These are phyloP conservation scores for Xerus inauris DNA, from an alignment of 2,113 vertebrate genomes.

Conservation along the genomic window DNA sequence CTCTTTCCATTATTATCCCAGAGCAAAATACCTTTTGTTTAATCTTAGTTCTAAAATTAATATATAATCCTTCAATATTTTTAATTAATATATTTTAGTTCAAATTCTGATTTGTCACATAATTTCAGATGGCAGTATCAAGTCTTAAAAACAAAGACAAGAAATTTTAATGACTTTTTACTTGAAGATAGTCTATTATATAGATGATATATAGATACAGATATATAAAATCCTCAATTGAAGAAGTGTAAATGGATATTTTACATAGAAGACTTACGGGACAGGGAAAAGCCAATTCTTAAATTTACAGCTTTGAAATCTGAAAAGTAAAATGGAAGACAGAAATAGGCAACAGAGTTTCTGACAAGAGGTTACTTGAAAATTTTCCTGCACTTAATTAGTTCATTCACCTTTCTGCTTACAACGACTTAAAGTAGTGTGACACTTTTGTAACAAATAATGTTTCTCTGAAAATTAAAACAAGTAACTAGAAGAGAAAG, in stretches of 20 bases:
- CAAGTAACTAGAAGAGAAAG: neutral
- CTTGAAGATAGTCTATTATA: neutral
- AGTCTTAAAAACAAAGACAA: neutral
- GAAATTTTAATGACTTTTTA: neutral
- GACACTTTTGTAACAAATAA: neutral
- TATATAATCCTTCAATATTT: neutral
- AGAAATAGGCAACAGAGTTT: neutral
- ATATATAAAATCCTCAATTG: neutral
- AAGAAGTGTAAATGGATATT: neutral
- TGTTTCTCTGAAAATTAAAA: neutral
- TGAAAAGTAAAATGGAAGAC: neutral
- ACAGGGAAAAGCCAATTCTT: neutral
- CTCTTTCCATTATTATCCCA: neutral
- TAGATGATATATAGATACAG: neutral
- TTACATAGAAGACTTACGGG: accelerated
- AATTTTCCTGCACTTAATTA: neutral
- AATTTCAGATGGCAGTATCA: neutral
- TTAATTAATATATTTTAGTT: neutral
- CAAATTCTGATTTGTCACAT: neutral
- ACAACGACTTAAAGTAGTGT: neutral
- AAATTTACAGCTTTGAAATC: neutral
- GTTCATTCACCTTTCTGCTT: neutral
- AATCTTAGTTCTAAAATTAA: neutral
- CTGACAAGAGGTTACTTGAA: neutral
- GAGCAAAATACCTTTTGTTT: neutral